Evolutionary conservation across 2,113 vertebrate species (phyloP), one percentile per base, ranked within the genome.

Genomic region (Zootoca vivipara): DNA sequence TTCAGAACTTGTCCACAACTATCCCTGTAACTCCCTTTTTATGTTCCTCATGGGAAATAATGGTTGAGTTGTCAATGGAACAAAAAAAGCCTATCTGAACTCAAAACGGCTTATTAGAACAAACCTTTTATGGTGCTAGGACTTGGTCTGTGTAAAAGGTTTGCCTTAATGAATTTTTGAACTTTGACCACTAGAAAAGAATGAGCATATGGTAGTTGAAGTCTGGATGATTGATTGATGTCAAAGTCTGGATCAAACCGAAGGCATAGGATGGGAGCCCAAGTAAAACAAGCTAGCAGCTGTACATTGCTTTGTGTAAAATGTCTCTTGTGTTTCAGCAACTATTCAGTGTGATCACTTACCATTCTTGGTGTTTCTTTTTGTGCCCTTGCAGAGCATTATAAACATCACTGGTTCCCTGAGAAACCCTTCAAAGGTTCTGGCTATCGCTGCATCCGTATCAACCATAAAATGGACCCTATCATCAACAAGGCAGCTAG

Each of bases 381-480:
- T 86, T 9, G 2, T 7, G 88, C 22, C 81, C 74, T 69, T 67
- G 28, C 95, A 98, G 98, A 98, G 89, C 97, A 98, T 93, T 98
- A 98, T 93, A 96, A 93, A 58, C 97, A 98, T 64, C 98, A 98
- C 87, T 98, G 98, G 98, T 98, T 98, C 92, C 98, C 97, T 0
- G 98, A 98, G 85, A 96, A 97, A 72, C 98, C 98, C 0, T 97
- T 95, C 95, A 98, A 98, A 93, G 98, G 98, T 73, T 98, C 98
- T 0, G 98, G 97, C 1, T 98, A 98, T 85, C 98, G 98, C 90
- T 98, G 98, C 91, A 98, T 98, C 88, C 96, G 98, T 16, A 98
- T 98, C 92, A 98, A 98, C 93, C 98, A 98, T 81, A 94, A 96
- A 85, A 97, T 98, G 98, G 98, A 98, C 94, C 98, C 98, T 28